Evolutionary conservation across 2,797 vertebrate species (phyloP).

Genomic region (Centroberyx gerrardi): DNA sequence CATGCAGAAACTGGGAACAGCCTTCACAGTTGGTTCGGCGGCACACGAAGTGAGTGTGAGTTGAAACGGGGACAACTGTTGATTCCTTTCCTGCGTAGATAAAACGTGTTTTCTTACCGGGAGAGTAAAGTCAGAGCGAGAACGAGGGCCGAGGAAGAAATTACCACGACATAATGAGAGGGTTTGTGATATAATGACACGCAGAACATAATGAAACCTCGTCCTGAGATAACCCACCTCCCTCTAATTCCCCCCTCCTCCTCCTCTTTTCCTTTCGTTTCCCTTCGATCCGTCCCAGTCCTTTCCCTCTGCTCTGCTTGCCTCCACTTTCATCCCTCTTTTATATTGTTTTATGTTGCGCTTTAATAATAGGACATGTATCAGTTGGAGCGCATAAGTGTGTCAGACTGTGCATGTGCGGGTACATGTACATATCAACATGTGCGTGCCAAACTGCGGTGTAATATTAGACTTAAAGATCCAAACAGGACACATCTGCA

Average conservation of each 20-base stretch:
- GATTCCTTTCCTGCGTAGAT: conserved; percentile 20
- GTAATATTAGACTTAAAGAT: conserved; percentile 25
- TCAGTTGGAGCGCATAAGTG: not conserved
- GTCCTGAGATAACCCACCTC: conserved; percentile 57
- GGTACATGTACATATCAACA: conserved; percentile 10
- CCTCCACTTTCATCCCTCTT: conserved; percentile 37
- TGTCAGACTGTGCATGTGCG: conserved; percentile 1
- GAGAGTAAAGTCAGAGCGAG: not conserved
- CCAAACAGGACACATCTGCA: conserved; percentile 61
- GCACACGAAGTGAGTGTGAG: conserved; percentile 33
- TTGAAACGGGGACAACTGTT: conserved; percentile 40
- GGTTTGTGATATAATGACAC: conserved; percentile 21
- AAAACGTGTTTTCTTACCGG: conserved; percentile 40
- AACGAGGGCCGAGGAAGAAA: conserved; percentile 12
- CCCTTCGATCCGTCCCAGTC: conserved; percentile 23
- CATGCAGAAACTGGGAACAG: conserved; percentile 44
- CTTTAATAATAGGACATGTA: not conserved
- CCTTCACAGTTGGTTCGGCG: conserved; percentile 18
- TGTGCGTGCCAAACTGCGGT: not conserved
- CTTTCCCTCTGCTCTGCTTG: conserved; percentile 5
- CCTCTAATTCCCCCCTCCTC: conserved; percentile 21
- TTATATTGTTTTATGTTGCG: conserved; percentile 7
- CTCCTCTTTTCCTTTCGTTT: conserved; percentile 33
- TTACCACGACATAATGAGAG: conserved; percentile 28
- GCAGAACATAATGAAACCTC: conserved; percentile 40